Conservation (phyloP, 2,113 vertebrate genomes). For the Hoplias malabaricus region DNA sequence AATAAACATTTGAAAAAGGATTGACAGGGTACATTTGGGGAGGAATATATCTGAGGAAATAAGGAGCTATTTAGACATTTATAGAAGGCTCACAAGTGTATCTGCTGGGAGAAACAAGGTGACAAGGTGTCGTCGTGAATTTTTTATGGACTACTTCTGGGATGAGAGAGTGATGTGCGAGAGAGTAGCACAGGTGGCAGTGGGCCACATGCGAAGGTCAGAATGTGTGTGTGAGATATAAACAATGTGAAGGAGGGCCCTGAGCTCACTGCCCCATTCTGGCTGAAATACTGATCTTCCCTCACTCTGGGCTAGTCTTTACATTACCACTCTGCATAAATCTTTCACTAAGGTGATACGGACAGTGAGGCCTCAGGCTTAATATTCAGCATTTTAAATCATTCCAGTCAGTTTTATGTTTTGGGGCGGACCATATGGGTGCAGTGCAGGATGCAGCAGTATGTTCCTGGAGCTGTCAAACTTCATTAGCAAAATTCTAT, state of each 20-base stretch:
- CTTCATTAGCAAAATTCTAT: background rate
- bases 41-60: slow-evolving; percentile 6
- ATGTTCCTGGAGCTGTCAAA: background rate
- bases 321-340: slow-evolving; percentile 48
- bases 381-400: slow-evolving; percentile 55
- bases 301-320: slow-evolving; percentile 30
- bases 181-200: slow-evolving; percentile 6
- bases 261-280: background rate
- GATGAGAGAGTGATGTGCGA: slow-evolving; percentile 7
- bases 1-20: no score
- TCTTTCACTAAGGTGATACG: slow-evolving; percentile 59
- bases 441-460: background rate
- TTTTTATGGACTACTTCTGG: slow-evolving; percentile 20
- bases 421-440: background rate
- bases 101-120: slow-evolving; percentile 4
- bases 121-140: slow-evolving; percentile 17
- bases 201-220: slow-evolving; percentile 23
- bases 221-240: background rate
- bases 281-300: slow-evolving; percentile 46
- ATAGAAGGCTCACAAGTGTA: slow-evolving; percentile 16
- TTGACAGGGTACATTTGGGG: background rate
- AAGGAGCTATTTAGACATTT: slow-evolving; percentile 5
- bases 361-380: slow-evolving; percentile 39
- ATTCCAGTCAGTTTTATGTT: slow-evolving; percentile 35
- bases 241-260: background rate